These are phyloP conservation scores for Exephanes ischioxanthus DNA, from an alignment of 2,888 invertebrate genomes.

Conservation along the genomic window DNA sequence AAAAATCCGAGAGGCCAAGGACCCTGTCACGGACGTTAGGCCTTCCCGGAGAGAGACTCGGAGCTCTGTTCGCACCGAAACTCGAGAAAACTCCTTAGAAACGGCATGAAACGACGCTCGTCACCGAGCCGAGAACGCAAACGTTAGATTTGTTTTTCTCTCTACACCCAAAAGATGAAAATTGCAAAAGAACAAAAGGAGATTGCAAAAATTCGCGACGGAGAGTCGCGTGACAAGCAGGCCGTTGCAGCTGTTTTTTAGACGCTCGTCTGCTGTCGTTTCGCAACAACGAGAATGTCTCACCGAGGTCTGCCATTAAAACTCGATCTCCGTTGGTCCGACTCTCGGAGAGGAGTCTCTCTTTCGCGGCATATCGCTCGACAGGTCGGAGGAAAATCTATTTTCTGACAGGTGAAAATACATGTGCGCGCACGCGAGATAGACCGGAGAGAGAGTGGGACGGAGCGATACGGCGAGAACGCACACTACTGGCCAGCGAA, in stretches of 20 bases:
- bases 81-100: constrained; percentile 15
- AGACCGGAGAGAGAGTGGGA: constrained; percentile 17
- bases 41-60: constrained; percentile 21
- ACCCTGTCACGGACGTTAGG: constrained; percentile 64
- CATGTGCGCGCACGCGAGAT: constrained; percentile 59
- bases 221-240: not conserved
- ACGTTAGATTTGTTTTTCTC: not conserved
- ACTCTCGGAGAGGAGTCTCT: not conserved
- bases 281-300: constrained; percentile 23
- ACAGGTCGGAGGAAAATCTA: constrained; percentile 54
- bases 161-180: not conserved
- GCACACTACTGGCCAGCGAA: constrained; percentile 9
- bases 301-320: constrained; percentile 5
- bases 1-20: constrained; percentile 67
- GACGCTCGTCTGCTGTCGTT: constrained; percentile 28
- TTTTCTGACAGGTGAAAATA: constrained; percentile 66
- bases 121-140: not conserved
- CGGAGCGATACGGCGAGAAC: not conserved
- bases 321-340: not conserved
- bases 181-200: not conserved
- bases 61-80: not conserved
- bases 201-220: not conserved
- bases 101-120: constrained; percentile 37
- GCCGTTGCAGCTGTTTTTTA: constrained; percentile 44
- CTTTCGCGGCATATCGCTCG: constrained; percentile 5